phyloP scores from a whole-genome alignment of 2,113 vertebrate species.

The Heterotis niloticus region DNA sequence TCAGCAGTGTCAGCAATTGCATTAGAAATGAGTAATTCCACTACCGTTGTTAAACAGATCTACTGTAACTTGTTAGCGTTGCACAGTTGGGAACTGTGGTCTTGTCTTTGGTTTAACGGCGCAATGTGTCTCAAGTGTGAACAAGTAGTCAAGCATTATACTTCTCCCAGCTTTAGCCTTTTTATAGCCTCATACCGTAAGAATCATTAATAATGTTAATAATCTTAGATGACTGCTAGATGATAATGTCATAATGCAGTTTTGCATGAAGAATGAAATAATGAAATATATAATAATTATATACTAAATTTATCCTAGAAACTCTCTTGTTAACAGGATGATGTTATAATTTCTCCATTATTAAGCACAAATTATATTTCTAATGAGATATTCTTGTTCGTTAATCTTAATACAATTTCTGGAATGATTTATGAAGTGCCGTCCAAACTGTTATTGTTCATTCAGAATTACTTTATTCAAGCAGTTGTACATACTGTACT shows the following conservation, averaged over 20 bases:
- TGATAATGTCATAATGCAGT: background rate
- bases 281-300: slow-evolving; percentile 4
- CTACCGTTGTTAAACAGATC: too few relatives aligned
- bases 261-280: background rate
- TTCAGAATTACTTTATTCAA: background rate
- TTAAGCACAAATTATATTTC: background rate
- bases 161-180: too few relatives aligned
- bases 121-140: too few relatives aligned
- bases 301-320: background rate
- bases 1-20: too few relatives aligned
- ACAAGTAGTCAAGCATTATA: too few relatives aligned
- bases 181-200: too few relatives aligned
- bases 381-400: slow-evolving; percentile 9
- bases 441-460: background rate
- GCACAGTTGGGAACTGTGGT: too few relatives aligned
- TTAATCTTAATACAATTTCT: background rate
- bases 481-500: background rate
- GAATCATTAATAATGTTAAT: background rate
- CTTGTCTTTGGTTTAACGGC: too few relatives aligned
- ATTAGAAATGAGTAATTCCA: too few relatives aligned
- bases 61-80: too few relatives aligned
- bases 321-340: too few relatives aligned
- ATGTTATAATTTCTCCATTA: too few relatives aligned
- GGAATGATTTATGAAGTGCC: slow-evolving; percentile 9
- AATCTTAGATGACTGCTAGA: background rate